Evolutionary conservation across 1,140 invertebrate genomes (phyloP).

Genomic region (Leptinotarsa texana): DNA sequence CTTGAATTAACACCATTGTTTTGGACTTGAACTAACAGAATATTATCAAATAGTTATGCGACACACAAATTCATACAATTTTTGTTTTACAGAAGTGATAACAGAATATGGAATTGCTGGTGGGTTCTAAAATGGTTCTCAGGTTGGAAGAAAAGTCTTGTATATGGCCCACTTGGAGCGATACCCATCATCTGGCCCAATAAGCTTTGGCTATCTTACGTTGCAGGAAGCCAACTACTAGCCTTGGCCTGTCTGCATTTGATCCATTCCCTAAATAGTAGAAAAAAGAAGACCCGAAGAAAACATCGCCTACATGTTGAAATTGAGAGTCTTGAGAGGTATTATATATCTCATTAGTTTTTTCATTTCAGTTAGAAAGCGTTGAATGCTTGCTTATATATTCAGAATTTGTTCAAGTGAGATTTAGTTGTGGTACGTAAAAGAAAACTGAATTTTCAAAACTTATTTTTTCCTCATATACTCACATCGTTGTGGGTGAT

Average conservation of each 20-base stretch:
- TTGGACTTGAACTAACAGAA: no score
- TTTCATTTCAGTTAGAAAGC: no score
- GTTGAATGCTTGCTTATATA: no score
- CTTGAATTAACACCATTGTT: no score
- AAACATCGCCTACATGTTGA: slow-evolving; percentile 48
- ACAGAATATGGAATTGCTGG: slow-evolving; percentile 48
- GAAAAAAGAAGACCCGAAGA: slow-evolving; percentile 30
- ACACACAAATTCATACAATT: background rate
- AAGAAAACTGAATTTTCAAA: no score
- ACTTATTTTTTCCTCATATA: no score
- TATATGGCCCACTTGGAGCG: slow-evolving; percentile 48
- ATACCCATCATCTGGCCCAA: slow-evolving; percentile 51
- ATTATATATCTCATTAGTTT: background rate
- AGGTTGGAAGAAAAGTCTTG: slow-evolving; percentile 51
- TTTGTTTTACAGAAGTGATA: slow-evolving; percentile 46
- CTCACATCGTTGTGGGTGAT: no score
- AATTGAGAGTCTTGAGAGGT: slow-evolving; percentile 54
- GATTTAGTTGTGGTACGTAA: no score
- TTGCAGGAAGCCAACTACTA: slow-evolving; percentile 47
- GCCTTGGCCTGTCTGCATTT: slow-evolving; percentile 49
- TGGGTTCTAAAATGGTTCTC: slow-evolving; percentile 43
- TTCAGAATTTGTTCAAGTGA: no score
- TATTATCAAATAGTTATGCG: no score
- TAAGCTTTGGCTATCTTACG: slow-evolving; percentile 52
- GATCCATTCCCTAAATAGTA: slow-evolving; percentile 43